These are phyloP conservation scores for Solea solea DNA, from an alignment of 2,113 vertebrate genomes.

Conservation along the genomic window DNA sequence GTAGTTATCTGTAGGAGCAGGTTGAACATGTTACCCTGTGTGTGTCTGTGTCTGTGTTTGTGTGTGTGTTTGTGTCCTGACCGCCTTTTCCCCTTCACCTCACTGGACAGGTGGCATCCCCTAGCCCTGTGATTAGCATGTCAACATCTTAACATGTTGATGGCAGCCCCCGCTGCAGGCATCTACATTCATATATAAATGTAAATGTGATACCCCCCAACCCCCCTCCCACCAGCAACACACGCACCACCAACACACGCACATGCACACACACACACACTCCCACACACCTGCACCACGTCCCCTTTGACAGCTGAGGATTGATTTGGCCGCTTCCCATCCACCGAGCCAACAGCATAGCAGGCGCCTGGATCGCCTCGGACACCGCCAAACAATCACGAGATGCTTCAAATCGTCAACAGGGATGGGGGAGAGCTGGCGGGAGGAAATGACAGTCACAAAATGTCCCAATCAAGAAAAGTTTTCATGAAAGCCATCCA, in stretches of 20 bases:
- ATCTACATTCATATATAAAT: conserved; percentile 85
- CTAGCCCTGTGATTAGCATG: conserved; percentile 83
- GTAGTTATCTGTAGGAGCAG: conserved; percentile 74
- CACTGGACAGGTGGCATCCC: conserved; percentile 78
- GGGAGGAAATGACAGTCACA: conserved; percentile 49
- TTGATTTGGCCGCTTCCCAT: conserved; percentile 76
- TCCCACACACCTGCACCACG: conserved; percentile 62
- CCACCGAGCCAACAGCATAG: conserved; percentile 53
- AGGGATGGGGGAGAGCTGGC: neutral
- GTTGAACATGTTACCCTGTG: conserved; percentile 41
- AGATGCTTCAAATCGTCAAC: conserved; percentile 43
- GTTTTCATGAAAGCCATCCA: conserved; percentile 49
- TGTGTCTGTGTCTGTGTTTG: conserved; percentile 30
- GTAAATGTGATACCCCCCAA: conserved; percentile 71
- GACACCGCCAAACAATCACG: conserved; percentile 67
- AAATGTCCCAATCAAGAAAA: conserved; percentile 74
- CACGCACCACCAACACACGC: conserved; percentile 67
- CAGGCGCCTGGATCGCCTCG: conserved; percentile 36
- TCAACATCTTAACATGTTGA: conserved; percentile 82
- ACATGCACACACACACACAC: conserved; percentile 35
- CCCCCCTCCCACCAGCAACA: conserved; percentile 37
- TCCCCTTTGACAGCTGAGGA: conserved; percentile 74
- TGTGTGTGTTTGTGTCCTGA: conserved; percentile 26
- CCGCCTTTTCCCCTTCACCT: conserved; percentile 65
- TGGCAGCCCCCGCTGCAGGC: conserved; percentile 55